Evolutionary conservation across 1,140 invertebrate genomes (phyloP), one percentile per base, ranked within the genome.

Genomic region (Neomicropteryx cornuta): DNA sequence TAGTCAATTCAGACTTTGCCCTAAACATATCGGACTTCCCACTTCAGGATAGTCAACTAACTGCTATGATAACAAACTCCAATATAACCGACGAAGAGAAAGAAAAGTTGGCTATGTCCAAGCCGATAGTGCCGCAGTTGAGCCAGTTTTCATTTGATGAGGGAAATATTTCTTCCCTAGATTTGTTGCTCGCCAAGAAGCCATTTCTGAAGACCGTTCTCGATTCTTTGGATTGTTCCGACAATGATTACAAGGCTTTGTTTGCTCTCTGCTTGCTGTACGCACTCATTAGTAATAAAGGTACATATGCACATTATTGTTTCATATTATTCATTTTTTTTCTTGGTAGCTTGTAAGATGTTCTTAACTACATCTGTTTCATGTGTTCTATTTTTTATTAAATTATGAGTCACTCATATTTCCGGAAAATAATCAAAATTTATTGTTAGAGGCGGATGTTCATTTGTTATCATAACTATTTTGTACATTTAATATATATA

Each of bases 51-150:
- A n/a, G n/a, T n/a, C n/a, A n/a, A n/a, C n/a, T n/a, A n/a, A n/a
- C n/a, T n/a, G n/a, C n/a, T n/a, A n/a, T n/a, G n/a, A n/a, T n/a
- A n/a, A n/a, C n/a, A n/a, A n/a, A n/a, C n/a, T n/a, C 66, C 14
- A 95, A 93, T 66, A 88, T 92, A 16, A 94, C 90, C 0, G 90
- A 96, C 52, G 91, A 96, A 60, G 89, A 95, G 50, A 94, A 95
- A 55, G 79, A 87, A 46, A 72, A 77, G 46, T 56, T 83, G 11
- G 69, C 75, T n/a, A 61, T 59, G 39, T 70, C 48, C 44, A 68
- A 56, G 49, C 56, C 73, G 34, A 50, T 51, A 51, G 53, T 51
- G 38, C 18, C 60, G 22, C n/a, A n/a, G 36, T 46, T 23, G 46
- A 55, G 37, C 49, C 44, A 24, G 36, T 45, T 3, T 28, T 50